These are phyloP conservation scores for Caenorhabditis sp. DNA, from an alignment of 2,888 invertebrate species.

Conservation along the genomic window DNA sequence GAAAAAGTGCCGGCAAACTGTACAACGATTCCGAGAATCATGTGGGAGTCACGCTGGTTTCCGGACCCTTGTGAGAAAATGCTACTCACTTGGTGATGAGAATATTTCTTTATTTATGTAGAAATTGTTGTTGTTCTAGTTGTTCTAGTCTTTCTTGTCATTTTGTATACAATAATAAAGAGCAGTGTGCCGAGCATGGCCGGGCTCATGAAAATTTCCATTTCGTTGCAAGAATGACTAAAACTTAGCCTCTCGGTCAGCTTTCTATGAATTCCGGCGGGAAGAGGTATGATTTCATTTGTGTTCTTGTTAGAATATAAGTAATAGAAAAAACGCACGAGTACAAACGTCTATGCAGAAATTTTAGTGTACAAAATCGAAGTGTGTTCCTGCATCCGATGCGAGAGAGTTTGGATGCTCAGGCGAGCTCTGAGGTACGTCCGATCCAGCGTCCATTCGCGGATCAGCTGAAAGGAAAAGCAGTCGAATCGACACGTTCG, in stretches of 20 bases:
- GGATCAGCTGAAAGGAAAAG: conserved; percentile 33
- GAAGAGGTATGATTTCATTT: no score
- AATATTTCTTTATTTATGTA: no score
- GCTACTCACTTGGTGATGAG: conserved; percentile 8
- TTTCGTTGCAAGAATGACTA: no score
- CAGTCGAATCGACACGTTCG: neutral
- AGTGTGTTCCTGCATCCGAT: conserved; percentile 57
- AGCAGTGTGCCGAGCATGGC: no score
- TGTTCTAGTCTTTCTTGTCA: no score
- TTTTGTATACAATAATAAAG: no score
- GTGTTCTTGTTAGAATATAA: no score
- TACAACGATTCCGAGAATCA: neutral
- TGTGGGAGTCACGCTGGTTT: conserved; percentile 9
- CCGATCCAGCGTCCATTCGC: conserved; percentile 47
- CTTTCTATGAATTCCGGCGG: no score
- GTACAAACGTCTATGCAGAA: conserved; percentile 24
- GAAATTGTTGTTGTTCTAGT: no score
- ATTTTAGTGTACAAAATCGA: conserved; percentile 49
- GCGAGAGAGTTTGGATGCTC: conserved; percentile 49
- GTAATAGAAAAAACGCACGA: no score
- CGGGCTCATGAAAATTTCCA: no score
- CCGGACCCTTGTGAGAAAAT: conserved; percentile 16
- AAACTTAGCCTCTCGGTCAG: no score
- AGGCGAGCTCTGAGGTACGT: conserved; percentile 40
- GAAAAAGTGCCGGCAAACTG: conserved; percentile 7